Evolutionary conservation across 2,888 invertebrate genomes (phyloP).

Genomic region (Campaea margaritaria): DNA sequence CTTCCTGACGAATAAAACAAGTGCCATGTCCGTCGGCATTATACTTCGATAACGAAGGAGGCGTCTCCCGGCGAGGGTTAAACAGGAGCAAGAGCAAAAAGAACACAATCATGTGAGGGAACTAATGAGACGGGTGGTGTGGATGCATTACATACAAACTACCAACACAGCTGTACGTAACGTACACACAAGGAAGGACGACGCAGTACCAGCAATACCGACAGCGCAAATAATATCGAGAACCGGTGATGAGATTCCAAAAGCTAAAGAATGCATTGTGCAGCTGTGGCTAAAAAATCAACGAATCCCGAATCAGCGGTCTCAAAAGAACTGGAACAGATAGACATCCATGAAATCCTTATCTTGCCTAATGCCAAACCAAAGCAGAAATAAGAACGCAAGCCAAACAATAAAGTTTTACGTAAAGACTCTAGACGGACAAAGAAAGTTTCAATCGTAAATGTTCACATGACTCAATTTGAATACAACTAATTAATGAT

Average conservation of each 20-base stretch:
- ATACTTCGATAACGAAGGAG: slow-evolving; percentile 59
- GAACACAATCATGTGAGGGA: slow-evolving; percentile 60
- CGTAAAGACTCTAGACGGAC: slow-evolving; percentile 15
- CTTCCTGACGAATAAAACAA: slow-evolving; percentile 65
- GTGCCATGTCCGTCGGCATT: slow-evolving; percentile 58
- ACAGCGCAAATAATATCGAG: neutral
- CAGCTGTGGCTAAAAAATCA: slow-evolving; percentile 36
- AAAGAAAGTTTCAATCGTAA: slow-evolving; percentile 32
- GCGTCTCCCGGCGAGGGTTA: slow-evolving; percentile 53
- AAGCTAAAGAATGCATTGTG: slow-evolving; percentile 54
- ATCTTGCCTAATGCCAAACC: slow-evolving; percentile 2
- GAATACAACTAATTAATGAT: slow-evolving; percentile 36
- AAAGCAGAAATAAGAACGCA: slow-evolving; percentile 6
- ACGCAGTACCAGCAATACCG: slow-evolving; percentile 6
- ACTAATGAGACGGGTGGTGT: slow-evolving; percentile 60
- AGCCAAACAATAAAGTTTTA: slow-evolving; percentile 12
- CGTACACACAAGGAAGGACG: slow-evolving; percentile 8
- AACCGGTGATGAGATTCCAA: slow-evolving; percentile 36
- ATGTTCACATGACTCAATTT: slow-evolving; percentile 36
- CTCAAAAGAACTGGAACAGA: slow-evolving; percentile 4
- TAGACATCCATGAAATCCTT: slow-evolving; percentile 12
- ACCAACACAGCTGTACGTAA: slow-evolving; percentile 3
- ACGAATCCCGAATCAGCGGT: slow-evolving; percentile 40
- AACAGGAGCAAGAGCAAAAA: slow-evolving; percentile 68
- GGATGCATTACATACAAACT: slow-evolving; percentile 15